Base-by-base conservation (phyloP, 2,113 vertebrate species). In the Tragelaphus scriptus region DNA sequence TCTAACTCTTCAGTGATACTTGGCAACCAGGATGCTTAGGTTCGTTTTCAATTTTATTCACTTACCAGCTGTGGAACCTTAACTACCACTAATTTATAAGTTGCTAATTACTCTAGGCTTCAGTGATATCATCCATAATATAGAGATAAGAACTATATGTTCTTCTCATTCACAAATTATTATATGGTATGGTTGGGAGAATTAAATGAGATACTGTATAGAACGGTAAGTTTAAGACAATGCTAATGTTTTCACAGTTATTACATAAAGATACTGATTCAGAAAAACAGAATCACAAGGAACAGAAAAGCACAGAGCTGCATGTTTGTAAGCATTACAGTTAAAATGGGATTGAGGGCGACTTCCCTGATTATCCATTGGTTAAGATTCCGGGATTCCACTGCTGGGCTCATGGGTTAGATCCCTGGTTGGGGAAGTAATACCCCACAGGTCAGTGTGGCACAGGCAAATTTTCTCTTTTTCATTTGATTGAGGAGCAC, bases 261-360 rank as follows among this genome's bases (percentile, higher is more conserved):
- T 25, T 81, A 44, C 2, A 7, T 53, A 23, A 36, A 84, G 81
- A 84, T 63, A 44, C 4, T 84, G 15, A 44, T 94, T 96, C 56
- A 90, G 25, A 61, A 85, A 89, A 13, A n/a, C 8, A 53, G 7
- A 13, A 71, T 13, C 28, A 21, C 0, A 3, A 36, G 32, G 58
- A 51, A 63, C 7, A 11, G 2, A 17, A 21, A 81, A 17, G 8
- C 19, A 59, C 23, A 63, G 5, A 36, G 2, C 11, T 11, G 19
- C 2, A 47, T 19, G 30, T 3, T 30, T 44, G 5, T 23, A 40
- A 94, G 26, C 14, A 28, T 2, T 85, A 30, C 26, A 32, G 19
- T 44, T 61, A 8, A 51, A 56, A 47, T 6, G 19, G 36, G 44
- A 17, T 30, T 40, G 21, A 75, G 19, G 2, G 21, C 0, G 10